Evolutionary conservation across 2,888 invertebrate species (phyloP).

Genomic region (Lottia gigantea): DNA sequence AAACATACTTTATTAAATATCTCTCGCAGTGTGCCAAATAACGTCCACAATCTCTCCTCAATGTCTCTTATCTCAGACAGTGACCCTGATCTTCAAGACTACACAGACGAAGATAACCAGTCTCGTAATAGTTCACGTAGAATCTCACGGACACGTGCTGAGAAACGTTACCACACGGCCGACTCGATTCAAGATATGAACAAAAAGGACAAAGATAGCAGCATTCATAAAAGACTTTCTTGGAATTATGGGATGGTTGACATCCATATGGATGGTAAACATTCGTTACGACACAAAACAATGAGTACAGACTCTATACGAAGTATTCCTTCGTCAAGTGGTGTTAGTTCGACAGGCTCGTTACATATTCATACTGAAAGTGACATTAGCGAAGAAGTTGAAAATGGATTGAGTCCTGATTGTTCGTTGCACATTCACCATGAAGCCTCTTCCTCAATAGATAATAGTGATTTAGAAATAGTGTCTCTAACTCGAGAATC

Average conservation of each 20-base stretch:
- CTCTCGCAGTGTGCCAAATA: background rate
- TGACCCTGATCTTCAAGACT: conserved; percentile 42
- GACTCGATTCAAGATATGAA: conserved; percentile 76
- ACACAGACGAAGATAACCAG: conserved; percentile 50
- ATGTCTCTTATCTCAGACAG: conserved; percentile 5
- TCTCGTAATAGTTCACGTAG: background rate
- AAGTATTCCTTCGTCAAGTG: conserved; percentile 69
- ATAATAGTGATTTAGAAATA: conserved; percentile 9
- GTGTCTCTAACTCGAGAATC: background rate
- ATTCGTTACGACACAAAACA: conserved; percentile 55
- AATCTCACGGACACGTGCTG: conserved; percentile 40
- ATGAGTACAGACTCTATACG: conserved; percentile 68
- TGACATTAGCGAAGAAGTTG: conserved; percentile 57
- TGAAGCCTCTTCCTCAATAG: background rate
- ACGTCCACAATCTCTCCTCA: background rate
- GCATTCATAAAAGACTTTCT: conserved; percentile 75
- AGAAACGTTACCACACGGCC: conserved; percentile 75
- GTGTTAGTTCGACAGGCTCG: conserved; percentile 69
- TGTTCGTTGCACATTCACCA: background rate
- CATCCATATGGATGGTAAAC: conserved; percentile 44
- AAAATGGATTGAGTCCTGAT: conserved; percentile 16
- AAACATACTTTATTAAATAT: conserved; percentile 3
- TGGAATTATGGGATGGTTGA: conserved; percentile 73
- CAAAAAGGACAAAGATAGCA: conserved; percentile 61
- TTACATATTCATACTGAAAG: conserved; percentile 63